Percentiles rank a stretch among this genome's conserved stretches.
phyloP scores from a whole-genome alignment of 2,888 invertebrate genomes.

The Graphium colonna region DNA sequence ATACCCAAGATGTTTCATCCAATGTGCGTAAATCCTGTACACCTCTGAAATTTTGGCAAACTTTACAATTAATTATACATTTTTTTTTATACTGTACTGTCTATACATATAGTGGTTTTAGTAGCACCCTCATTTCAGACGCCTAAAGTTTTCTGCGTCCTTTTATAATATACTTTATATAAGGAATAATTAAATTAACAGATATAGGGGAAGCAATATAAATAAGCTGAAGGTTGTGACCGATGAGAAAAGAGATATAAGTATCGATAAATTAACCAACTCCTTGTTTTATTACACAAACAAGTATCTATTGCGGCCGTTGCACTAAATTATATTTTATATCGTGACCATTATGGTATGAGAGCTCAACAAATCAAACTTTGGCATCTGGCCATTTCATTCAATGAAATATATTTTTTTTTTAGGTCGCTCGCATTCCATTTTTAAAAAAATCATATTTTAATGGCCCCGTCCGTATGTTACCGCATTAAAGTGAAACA shows the following conservation, averaged over 20 bases:
- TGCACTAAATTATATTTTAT: conserved; percentile 19
- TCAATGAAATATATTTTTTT: conserved; percentile 23
- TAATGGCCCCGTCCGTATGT: conserved; percentile 16
- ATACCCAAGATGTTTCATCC: too few relatives aligned
- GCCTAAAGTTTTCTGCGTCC: too few relatives aligned
- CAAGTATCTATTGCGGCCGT: conserved; percentile 13
- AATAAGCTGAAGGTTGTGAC: neutral
- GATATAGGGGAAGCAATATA: neutral
- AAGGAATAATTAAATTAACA: too few relatives aligned
- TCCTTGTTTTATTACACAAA: conserved; percentile 11
- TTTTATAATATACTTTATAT: too few relatives aligned
- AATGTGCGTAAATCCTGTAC: too few relatives aligned
- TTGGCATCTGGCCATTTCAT: conserved; percentile 25
- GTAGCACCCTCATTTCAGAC: too few relatives aligned
- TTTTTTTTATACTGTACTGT: too few relatives aligned
- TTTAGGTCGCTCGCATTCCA: conserved; percentile 13
- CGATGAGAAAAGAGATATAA: neutral
- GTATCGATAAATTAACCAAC: conserved; percentile 2
- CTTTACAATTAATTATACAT: too few relatives aligned
- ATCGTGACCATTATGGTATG: conserved; percentile 17
- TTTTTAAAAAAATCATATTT: conserved; percentile 23
- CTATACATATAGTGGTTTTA: too few relatives aligned
- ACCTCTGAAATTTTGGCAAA: too few relatives aligned
- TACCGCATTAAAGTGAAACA: conserved; percentile 23
- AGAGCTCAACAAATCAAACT: conserved; percentile 21